Conservation (phyloP, 2,888 invertebrate genomes). For the Chelonus formosanus region DNA sequence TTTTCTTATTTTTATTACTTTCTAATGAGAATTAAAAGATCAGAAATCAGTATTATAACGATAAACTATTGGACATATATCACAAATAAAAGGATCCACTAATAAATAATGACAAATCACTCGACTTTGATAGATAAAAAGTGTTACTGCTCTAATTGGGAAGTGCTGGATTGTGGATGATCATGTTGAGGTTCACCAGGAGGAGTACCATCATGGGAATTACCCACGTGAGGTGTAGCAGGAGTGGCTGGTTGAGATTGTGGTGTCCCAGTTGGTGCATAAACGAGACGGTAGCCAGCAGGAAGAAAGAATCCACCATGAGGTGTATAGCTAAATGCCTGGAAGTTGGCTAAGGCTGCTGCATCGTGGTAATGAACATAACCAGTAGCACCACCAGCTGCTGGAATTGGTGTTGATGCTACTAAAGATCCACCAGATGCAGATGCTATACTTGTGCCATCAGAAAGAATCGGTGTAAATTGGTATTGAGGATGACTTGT, state of each 20-base stretch:
- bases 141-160: constrained; percentile 25
- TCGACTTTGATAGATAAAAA: not conserved
- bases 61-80: not conserved
- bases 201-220: constrained; percentile 60
- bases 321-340: constrained; percentile 57
- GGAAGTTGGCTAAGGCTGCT: constrained; percentile 54
- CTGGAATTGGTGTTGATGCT: constrained; percentile 47
- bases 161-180: constrained; percentile 13
- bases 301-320: constrained; percentile 61
- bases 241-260: constrained; percentile 61
- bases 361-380: constrained; percentile 56
- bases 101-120: constrained; percentile 2
- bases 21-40: not conserved
- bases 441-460: constrained; percentile 31
- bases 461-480: constrained; percentile 47
- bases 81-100: not conserved
- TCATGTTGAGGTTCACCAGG: constrained; percentile 51
- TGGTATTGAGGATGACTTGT: constrained; percentile 53
- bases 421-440: constrained; percentile 45
- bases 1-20: not conserved
- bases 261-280: constrained; percentile 56
- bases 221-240: constrained; percentile 57
- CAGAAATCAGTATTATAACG: not conserved
- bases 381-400: constrained; percentile 30
- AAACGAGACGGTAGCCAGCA: constrained; percentile 59